Conservation (phyloP, 2,888 invertebrate species). For the Lepeophtheirus nordmannii region DNA sequence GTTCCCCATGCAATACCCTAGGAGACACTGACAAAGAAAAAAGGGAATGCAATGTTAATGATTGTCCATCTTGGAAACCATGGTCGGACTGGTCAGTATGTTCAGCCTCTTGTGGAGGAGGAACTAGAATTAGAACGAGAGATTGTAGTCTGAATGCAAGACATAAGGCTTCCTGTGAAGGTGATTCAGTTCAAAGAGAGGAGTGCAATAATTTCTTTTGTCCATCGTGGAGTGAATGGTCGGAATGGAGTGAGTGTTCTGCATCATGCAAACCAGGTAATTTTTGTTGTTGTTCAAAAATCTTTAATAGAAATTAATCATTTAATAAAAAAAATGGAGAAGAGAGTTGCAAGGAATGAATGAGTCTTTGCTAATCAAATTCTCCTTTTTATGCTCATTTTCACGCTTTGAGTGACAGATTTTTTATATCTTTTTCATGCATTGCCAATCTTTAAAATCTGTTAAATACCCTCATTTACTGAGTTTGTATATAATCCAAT, state of each 20-base stretch:
- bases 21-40: not conserved
- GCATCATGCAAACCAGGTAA: not conserved
- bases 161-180: not conserved
- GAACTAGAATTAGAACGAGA: not conserved
- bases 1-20: not conserved
- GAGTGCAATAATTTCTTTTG: not conserved
- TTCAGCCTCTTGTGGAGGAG: slow-evolving; percentile 15
- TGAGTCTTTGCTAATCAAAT: no score
- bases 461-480: no score
- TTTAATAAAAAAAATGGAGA: no score
- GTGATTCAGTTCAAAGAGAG: not conserved
- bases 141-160: not conserved
- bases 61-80: slow-evolving; percentile 18
- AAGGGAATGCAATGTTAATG: slow-evolving; percentile 10
- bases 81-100: slow-evolving; percentile 23
- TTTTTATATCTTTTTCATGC: no score
- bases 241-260: slow-evolving; percentile 11
- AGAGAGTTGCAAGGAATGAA: no score
- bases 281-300: no score
- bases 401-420: no score
- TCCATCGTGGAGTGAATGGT: slow-evolving; percentile 16
- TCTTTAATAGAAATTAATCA: no score
- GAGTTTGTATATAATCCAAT: no score
- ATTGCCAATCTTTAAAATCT: no score
- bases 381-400: no score